These are phyloP conservation scores for Drosophila lacertosa DNA, from an alignment of 1,140 invertebrate genomes.

Conservation along the genomic window DNA sequence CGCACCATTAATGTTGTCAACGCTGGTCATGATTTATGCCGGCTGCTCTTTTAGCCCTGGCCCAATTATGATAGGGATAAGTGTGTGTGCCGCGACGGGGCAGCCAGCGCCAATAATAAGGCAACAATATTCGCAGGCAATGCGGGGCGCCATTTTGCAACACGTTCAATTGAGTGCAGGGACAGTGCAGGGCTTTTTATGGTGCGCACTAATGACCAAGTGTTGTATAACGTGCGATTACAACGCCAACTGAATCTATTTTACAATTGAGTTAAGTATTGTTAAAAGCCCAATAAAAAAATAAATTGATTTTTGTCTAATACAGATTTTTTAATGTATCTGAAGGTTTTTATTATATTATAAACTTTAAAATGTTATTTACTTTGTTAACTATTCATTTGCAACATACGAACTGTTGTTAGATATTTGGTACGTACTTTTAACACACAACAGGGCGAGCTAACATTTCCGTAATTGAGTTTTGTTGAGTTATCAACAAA, in stretches of 20 bases:
- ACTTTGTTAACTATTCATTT: conserved; percentile 26
- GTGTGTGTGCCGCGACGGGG: neutral
- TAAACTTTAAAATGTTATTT: neutral
- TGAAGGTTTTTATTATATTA: too few species aligned
- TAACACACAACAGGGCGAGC: too few species aligned
- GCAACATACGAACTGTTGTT: neutral
- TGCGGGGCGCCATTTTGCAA: conserved; percentile 17
- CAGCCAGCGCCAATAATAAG: conserved; percentile 12
- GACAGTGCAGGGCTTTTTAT: conserved; percentile 20
- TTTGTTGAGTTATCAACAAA: conserved; percentile 52
- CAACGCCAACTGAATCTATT: conserved; percentile 31
- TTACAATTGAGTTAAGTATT: neutral
- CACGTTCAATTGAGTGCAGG: conserved; percentile 4
- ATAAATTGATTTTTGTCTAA: too few species aligned
- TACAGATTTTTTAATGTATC: too few species aligned
- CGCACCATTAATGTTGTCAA: conserved; percentile 48
- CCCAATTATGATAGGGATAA: conserved; percentile 50
- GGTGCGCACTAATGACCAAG: conserved; percentile 25
- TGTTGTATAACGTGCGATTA: conserved; percentile 13
- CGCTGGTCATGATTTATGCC: conserved; percentile 57
- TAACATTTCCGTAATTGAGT: conserved; percentile 66
- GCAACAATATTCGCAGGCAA: conserved; percentile 3
- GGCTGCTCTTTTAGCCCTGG: conserved; percentile 45
- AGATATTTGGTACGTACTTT: too few species aligned
- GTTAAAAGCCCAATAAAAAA: too few species aligned